Conservation (phyloP, 2,888 invertebrate genomes). For the Carabus problematicus region DNA sequence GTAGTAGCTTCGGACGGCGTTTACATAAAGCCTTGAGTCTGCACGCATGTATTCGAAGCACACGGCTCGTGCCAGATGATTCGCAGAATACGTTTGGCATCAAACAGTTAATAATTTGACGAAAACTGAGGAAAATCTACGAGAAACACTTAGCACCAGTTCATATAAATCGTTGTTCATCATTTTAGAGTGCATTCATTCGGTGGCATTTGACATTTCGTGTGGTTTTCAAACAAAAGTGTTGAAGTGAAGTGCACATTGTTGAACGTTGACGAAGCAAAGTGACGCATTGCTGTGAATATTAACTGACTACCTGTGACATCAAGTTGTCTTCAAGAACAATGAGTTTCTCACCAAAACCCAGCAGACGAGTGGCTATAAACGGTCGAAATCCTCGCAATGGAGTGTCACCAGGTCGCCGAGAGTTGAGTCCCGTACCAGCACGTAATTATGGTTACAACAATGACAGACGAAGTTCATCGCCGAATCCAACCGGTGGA, state of each 20-base stretch:
- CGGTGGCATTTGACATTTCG: not conserved
- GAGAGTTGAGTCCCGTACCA: slow-evolving; percentile 34
- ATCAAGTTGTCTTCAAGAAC: not conserved
- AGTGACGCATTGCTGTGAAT: slow-evolving; percentile 3
- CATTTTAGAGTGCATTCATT: not conserved
- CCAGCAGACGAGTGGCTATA: slow-evolving; percentile 11
- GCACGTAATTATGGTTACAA: slow-evolving; percentile 20
- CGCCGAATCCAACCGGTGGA: slow-evolving; percentile 3
- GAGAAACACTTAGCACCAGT: slow-evolving; percentile 4
- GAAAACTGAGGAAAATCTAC: slow-evolving; percentile 26
- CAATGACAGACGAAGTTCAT: slow-evolving; percentile 12
- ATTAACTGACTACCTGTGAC: no score
- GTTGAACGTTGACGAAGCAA: not conserved
- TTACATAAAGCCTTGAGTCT: slow-evolving; percentile 35
- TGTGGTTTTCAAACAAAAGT: not conserved
- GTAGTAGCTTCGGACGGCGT: slow-evolving; percentile 12
- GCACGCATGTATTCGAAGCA: not conserved
- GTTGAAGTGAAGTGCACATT: not conserved
- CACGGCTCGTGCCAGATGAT: slow-evolving; percentile 11
- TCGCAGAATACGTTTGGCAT: slow-evolving; percentile 19
- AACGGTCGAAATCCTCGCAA: slow-evolving; percentile 10
- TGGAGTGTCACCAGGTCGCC: slow-evolving; percentile 24
- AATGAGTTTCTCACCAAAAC: slow-evolving; percentile 37
- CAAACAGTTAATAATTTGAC: not conserved
- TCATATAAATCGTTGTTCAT: not conserved